Evolutionary conservation across 2,888 invertebrate species (phyloP), one percentile per base, ranked within the genome.

Genomic region (Ormyrus pomaceus): DNA sequence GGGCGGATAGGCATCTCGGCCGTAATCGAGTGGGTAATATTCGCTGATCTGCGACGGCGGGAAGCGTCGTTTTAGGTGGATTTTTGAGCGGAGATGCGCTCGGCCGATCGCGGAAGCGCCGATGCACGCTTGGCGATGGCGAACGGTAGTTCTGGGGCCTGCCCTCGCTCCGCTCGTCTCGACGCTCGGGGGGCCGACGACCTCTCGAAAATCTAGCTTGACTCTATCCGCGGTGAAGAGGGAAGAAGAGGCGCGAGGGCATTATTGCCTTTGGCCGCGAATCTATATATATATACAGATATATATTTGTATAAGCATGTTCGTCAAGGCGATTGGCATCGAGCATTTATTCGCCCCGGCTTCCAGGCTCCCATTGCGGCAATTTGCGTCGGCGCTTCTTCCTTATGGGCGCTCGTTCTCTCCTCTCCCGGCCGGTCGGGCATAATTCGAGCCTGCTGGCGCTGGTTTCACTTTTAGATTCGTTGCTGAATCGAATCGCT

Each of bases 81-180:
- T 82, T 80, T 82, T 79, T 66, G 78, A 80, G 48, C 9, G 80
- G 73, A 81, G 82, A 82, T 81, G 76, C 82, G 82, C 81, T 82
- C 66, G 59, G 77, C 66, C 77, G 80, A 80, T 69, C 68, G 46
- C 61, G 62, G 55, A 53, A 5, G 50, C 59, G 74, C 65, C 71
- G 69, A 61, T 50, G 64, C 68, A 76, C n/a, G 61, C 8, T 61
- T n/a, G n/a, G 64, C 48, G 51, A 55, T 68, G 34, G 53, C 34
- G 34, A 34, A 34, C 34, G 34, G 34, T 34, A 34, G 34, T 34
- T 34, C 34, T 34, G 34, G 34, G 34, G 34, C 34, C 34, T 34
- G 34, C 34, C 34, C 34, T 34, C 34, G 34, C 34, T 34, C 34
- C 34, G 34, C 34, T 19, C 19, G 34, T 2, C 34, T 34, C 34